Conservation (phyloP, 2,797 vertebrate genomes). For the Notoglanidium macrostoma region DNA sequence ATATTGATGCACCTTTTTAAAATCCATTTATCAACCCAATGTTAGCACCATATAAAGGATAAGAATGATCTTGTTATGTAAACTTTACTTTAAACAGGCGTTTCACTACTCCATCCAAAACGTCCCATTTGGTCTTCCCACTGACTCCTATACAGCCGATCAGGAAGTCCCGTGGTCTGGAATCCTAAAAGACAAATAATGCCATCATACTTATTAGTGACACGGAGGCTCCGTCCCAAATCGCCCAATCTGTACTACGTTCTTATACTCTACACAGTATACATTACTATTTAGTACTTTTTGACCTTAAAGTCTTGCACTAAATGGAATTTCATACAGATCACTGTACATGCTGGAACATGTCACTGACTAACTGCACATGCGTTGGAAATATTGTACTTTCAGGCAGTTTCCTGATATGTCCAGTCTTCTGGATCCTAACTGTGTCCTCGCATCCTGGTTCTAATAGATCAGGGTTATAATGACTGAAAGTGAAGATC, state of each 20-base stretch:
- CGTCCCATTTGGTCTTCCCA: slow-evolving; percentile 98
- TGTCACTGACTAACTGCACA: background rate
- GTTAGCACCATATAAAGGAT: background rate
- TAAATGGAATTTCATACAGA: background rate
- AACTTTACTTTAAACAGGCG: slow-evolving; percentile 90
- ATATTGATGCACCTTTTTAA: background rate
- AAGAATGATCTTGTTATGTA: background rate
- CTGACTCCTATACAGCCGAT: slow-evolving; percentile 97
- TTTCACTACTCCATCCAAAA: slow-evolving; percentile 92
- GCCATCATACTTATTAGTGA: background rate
- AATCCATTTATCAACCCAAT: background rate
- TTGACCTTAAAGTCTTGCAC: background rate
- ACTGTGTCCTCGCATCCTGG: background rate
- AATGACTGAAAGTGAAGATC: background rate
- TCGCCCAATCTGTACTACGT: background rate
- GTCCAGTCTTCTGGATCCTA: background rate
- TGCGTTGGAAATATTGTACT: background rate
- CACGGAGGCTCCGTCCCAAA: background rate
- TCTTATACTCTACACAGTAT: background rate
- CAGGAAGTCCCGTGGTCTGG: slow-evolving; percentile 81
- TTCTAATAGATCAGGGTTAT: background rate
- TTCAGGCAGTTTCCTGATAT: background rate
- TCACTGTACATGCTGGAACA: background rate
- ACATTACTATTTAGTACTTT: background rate
- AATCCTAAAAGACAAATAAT: slow-evolving; percentile 73